These are phyloP conservation scores for Lampropteryx suffumata DNA, from an alignment of 2,888 invertebrate species.

Conservation along the genomic window DNA sequence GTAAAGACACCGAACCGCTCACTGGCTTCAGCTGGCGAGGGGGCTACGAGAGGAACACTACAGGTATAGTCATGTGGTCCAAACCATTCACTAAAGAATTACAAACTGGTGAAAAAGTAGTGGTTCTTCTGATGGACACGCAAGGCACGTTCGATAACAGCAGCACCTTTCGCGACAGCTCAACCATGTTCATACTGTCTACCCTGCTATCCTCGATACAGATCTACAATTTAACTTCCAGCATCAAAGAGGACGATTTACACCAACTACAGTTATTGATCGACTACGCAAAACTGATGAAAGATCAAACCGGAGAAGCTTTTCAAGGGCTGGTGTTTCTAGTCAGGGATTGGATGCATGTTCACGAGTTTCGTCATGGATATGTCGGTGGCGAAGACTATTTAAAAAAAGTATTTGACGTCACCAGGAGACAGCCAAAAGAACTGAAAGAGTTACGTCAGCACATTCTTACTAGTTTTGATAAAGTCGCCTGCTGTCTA, in stretches of 20 bases:
- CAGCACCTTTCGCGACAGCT: constrained; percentile 96
- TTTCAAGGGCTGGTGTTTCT: constrained; percentile 94
- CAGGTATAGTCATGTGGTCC: constrained; percentile 96
- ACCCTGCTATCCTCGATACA: constrained; percentile 97
- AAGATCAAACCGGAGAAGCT: constrained; percentile 88
- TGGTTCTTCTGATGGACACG: constrained; percentile 91
- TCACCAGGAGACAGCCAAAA: constrained; percentile 43
- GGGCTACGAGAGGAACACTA: constrained; percentile 96
- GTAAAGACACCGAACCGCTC: constrained; percentile 87
- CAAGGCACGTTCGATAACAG: constrained; percentile 97
- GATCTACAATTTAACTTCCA: constrained; percentile 89
- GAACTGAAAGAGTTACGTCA: constrained; percentile 92
- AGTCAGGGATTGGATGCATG: constrained; percentile 96
- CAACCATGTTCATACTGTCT: constrained; percentile 85
- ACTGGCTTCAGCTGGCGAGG: constrained; percentile 96
- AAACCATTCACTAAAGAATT: constrained; percentile 90
- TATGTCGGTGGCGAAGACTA: constrained; percentile 92
- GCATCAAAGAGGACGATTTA: constrained; percentile 95
- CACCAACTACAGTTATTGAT: constrained; percentile 88
- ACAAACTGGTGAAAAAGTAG: constrained; percentile 58
- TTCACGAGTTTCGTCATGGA: constrained; percentile 94
- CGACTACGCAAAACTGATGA: constrained; percentile 85
- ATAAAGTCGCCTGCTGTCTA: constrained; percentile 93
- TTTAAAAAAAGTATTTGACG: constrained; percentile 83
- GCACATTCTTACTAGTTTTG: constrained; percentile 92